Conservation (phyloP, 2,888 invertebrate genomes). For the Macrophya alboannulata region DNA sequence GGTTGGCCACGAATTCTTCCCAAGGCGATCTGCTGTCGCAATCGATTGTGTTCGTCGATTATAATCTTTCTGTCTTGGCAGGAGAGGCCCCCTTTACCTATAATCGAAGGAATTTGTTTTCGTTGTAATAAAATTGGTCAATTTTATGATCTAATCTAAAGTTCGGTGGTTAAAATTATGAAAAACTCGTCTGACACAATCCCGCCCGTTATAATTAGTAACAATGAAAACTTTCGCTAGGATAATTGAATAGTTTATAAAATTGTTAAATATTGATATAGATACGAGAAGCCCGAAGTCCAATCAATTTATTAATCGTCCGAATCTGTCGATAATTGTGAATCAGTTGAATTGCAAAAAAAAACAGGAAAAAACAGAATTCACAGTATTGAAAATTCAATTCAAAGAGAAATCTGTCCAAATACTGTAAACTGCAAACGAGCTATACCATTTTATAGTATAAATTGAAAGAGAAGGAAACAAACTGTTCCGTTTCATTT, state of each 20-base stretch:
- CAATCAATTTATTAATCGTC: neutral
- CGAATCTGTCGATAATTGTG: neutral
- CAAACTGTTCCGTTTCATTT: slow-evolving; percentile 22
- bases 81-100: slow-evolving; percentile 86
- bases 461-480: slow-evolving; percentile 22
- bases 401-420: neutral
- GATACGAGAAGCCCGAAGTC: neutral
- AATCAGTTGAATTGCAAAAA: neutral
- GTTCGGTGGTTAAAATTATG: neutral
- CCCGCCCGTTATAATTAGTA: neutral
- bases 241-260: neutral
- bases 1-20: slow-evolving; percentile 90
- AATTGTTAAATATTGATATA: neutral
- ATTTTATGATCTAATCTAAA: neutral
- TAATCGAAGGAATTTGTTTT: slow-evolving; percentile 61
- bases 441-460: neutral
- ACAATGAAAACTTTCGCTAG: neutral
- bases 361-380: neutral
- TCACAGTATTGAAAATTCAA: neutral
- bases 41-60: slow-evolving; percentile 90
- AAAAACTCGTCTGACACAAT: neutral
- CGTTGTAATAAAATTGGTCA: no score
- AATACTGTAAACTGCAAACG: neutral
- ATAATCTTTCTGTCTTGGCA: slow-evolving; percentile 89
- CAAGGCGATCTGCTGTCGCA: slow-evolving; percentile 90